Base-by-base conservation (phyloP, 2,113 vertebrate species). In the Chroicocephalus ridibundus region DNA sequence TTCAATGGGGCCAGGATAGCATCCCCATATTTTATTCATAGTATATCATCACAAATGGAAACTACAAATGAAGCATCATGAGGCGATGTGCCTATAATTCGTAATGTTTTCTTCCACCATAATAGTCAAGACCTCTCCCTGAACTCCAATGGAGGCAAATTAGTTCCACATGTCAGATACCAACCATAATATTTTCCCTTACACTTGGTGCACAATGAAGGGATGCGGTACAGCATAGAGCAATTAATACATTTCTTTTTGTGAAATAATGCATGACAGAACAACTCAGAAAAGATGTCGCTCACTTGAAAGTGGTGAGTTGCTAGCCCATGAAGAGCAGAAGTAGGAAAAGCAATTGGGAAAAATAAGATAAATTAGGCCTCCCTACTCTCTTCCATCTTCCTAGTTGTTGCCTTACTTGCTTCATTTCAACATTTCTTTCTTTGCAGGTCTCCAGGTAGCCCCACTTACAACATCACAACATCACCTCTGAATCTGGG, bases 161-260 rank as follows among this genome's bases (percentile, higher is more conserved):
- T 79, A 96, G 88, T 94, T 96, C 92, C 90, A 92, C 92, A 93
- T 94, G 95, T 95, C 72, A 81, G 72, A 95, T 75, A 92, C 72
- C 0, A 29, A 84, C 51, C 0, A 1, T 69, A 96, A 93, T 93
- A 90, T 94, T 95, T 93, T 95, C 82, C 61, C 76, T 91, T 85
- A 79, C 54, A 70, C 60, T 93, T 84, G 44, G 49, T 92, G 58
- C 88, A 91, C 85, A 94, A 60, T 44, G 42, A 92, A 22, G 55
- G 17, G 57, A 44, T 91, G 58, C 65, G 84, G 54, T 51, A 66
- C 74, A 93, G 46, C n/a, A 68, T 0, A 78, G 7, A 86, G 62
- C 42, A 92, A 97, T 92, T 95, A 95, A 93, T 90, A 76, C 14
- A 58, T 94, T 86, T 92, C 15, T 96, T 93, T 93, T 82, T 86